Conservation (phyloP, 2,888 invertebrate genomes). For the Sepioteuthis lessoniana region DNA sequence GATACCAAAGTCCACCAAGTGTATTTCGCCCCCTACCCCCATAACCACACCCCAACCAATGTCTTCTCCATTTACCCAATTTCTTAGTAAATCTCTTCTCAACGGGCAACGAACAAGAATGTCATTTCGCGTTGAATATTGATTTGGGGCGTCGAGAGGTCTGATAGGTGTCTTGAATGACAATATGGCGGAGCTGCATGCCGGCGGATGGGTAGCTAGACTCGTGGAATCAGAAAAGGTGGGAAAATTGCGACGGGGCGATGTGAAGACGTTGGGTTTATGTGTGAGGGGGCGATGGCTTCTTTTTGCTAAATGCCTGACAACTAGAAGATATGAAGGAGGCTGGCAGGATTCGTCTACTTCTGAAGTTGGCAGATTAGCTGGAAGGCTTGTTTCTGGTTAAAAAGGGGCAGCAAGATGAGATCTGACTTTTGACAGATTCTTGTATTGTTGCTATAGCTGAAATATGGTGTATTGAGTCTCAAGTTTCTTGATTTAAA, state of each 20-base stretch:
- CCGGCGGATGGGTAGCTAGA: background rate
- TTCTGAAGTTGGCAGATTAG: background rate
- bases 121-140: background rate
- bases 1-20: background rate
- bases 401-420: no score
- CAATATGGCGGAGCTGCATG: background rate
- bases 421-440: background rate
- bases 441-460: no score
- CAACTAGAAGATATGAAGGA: background rate
- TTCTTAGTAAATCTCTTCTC: background rate
- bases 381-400: background rate
- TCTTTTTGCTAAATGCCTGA: background rate
- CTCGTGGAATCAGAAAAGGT: background rate
- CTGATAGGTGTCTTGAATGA: slow-evolving; percentile 15
- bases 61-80: background rate
- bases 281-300: background rate
- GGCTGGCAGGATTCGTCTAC: background rate
- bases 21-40: background rate
- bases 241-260: background rate
- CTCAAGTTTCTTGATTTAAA: no score
- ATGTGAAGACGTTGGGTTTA: background rate
- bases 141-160: background rate
- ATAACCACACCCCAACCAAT: no score
- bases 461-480: no score
- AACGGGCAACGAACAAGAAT: background rate